Evolutionary conservation across 2,888 invertebrate genomes (phyloP).

Genomic region (Corythucha ciliata): DNA sequence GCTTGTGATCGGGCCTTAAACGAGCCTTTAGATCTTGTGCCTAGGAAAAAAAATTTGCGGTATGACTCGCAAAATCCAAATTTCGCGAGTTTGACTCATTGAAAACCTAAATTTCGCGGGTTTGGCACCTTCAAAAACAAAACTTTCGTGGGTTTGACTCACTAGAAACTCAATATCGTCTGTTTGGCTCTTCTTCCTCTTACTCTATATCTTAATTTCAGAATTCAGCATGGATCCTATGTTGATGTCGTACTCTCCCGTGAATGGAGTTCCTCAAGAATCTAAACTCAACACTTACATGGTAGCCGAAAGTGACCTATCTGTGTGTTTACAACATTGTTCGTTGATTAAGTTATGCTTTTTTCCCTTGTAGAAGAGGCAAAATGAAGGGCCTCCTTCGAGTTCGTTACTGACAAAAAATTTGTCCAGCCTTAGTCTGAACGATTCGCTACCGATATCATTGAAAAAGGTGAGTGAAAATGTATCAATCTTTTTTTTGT

Average conservation of each 20-base stretch:
- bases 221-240: slow-evolving; percentile 81
- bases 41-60: no score
- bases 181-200: no score
- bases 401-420: slow-evolving; percentile 41
- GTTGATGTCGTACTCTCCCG: slow-evolving; percentile 54
- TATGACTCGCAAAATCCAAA: no score
- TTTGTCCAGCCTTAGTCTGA: slow-evolving; percentile 40
- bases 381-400: slow-evolving; percentile 39
- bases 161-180: no score
- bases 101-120: no score
- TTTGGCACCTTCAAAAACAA: no score
- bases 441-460: slow-evolving; percentile 40
- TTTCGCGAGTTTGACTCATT: no score
- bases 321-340: slow-evolving; percentile 20
- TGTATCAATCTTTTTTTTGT: background rate
- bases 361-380: slow-evolving; percentile 34
- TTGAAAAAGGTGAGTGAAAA: slow-evolving; percentile 44
- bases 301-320: slow-evolving; percentile 45
- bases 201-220: no score
- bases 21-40: no score
- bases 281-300: slow-evolving; percentile 77
- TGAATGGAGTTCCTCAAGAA: slow-evolving; percentile 70
- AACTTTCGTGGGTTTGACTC: no score
- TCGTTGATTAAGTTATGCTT: slow-evolving; percentile 29
- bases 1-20: no score